Conservation (phyloP, 2,888 invertebrate genomes). For the Cancer borealis region DNA sequence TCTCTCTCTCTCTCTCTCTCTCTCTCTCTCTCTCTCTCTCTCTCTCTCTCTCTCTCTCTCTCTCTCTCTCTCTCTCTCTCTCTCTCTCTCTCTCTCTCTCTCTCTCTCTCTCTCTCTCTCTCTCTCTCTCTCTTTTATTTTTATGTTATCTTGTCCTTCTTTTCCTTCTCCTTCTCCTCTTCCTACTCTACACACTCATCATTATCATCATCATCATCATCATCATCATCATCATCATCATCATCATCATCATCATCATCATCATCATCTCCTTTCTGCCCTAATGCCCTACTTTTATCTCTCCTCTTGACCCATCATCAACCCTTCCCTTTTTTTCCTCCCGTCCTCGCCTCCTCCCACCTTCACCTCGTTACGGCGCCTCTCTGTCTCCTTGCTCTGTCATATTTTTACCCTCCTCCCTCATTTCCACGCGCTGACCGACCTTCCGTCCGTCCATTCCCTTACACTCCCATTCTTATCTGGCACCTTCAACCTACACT, state of each 20-base stretch:
- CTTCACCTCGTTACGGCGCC: too few relatives aligned
- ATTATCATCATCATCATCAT: not conserved
- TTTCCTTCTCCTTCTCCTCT: not conserved
- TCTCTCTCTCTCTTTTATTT: too few relatives aligned
- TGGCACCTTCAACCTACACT: not conserved
- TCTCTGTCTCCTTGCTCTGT: not conserved
- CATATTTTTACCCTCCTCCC: not conserved
- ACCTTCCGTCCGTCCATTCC: not conserved
- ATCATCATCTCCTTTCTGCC: not conserved
- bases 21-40: not conserved
- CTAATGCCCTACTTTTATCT: slow-evolving; percentile 5
- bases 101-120: slow-evolving; percentile 21
- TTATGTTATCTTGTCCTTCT: not conserved
- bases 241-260: too few relatives aligned
- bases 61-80: slow-evolving; percentile 31
- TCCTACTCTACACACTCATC: too few relatives aligned
- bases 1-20: too few relatives aligned
- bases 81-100: slow-evolving; percentile 30
- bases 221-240: not conserved
- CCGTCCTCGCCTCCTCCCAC: not conserved
- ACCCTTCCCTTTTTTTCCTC: not conserved
- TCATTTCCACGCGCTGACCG: not conserved
- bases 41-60: slow-evolving; percentile 9
- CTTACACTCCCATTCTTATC: not conserved
- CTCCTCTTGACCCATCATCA: slow-evolving; percentile 10